A percentile compares a stretch with the other conserved stretches of the same genome.
These are phyloP conservation scores for Trigoniulus corallinus DNA, from an alignment of 1,140 invertebrate genomes.

Conservation along the genomic window DNA sequence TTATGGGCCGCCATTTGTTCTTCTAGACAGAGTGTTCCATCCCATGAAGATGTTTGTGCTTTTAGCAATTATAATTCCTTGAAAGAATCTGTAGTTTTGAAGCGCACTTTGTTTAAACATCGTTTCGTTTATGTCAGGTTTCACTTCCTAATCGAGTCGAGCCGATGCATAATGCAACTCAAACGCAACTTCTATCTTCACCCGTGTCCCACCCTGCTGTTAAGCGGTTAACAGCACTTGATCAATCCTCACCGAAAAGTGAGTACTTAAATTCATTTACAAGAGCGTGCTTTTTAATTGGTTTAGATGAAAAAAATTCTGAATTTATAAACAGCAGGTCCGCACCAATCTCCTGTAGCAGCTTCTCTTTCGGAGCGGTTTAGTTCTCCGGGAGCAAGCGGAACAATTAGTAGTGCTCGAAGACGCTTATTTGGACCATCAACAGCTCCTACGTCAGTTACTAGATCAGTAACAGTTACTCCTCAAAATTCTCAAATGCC, in stretches of 20 bases:
- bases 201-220: constrained; percentile 16
- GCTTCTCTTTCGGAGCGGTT: constrained; percentile 24
- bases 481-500: not conserved
- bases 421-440: constrained; percentile 22
- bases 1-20: constrained; percentile 61
- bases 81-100: too few relatives aligned
- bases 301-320: not conserved
- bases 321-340: constrained; percentile 15
- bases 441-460: constrained; percentile 2
- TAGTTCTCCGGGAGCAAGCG: constrained; percentile 20
- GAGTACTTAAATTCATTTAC: not conserved
- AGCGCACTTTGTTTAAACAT: too few relatives aligned
- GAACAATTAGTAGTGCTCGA: constrained; percentile 22
- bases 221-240: constrained; percentile 11
- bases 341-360: constrained; percentile 22
- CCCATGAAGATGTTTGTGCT: constrained; percentile 39
- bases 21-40: constrained; percentile 38
- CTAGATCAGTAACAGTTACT: not conserved
- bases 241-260: constrained; percentile 9
- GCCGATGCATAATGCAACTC: constrained; percentile 10
- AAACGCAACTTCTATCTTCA: constrained; percentile 18
- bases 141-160: constrained; percentile 33
- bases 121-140: constrained; percentile 15
- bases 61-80: too few relatives aligned
- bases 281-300: not conserved